phyloP scores from a whole-genome alignment of 1,140 invertebrate genomes.

The Brachionus koreanus region DNA sequence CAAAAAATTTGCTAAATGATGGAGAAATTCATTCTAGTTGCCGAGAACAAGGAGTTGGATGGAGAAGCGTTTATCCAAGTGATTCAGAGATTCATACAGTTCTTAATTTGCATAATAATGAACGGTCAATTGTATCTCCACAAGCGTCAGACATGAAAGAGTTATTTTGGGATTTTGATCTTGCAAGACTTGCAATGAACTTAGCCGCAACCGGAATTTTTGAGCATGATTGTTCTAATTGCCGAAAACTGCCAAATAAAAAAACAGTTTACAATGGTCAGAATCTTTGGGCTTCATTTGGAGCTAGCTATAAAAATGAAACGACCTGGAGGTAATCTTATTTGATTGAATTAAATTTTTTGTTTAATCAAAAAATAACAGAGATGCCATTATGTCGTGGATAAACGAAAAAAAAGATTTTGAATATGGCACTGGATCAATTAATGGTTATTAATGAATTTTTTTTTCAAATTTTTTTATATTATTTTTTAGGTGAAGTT shows the following conservation, averaged over 20 bases:
- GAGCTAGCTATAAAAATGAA: not conserved
- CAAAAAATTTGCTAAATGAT: not conserved
- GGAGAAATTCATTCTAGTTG: not conserved
- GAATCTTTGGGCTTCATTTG: not conserved
- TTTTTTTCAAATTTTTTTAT: not conserved
- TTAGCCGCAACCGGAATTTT: not conserved
- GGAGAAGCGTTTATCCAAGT: not conserved
- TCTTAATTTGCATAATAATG: not conserved
- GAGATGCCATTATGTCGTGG: not conserved
- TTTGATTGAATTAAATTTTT: not conserved
- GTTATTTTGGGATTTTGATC: constrained; percentile 8
- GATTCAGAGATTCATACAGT: not conserved
- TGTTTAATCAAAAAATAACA: not conserved
- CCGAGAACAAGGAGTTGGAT: not conserved
- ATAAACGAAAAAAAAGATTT: constrained; percentile 5
- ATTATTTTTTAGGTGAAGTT: not conserved
- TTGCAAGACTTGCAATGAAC: constrained; percentile 5
- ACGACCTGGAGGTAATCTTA: not conserved
- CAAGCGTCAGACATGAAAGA: not conserved
- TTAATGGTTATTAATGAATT: not conserved
- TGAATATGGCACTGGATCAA: constrained; percentile 17
- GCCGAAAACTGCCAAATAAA: constrained; percentile 20
- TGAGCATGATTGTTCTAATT: constrained; percentile 22
- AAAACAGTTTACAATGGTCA: constrained; percentile 14
- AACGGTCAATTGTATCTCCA: not conserved